Evolutionary conservation across 2,797 vertebrate species (phyloP).

Genomic region (Peromyscus melanophrys): DNA sequence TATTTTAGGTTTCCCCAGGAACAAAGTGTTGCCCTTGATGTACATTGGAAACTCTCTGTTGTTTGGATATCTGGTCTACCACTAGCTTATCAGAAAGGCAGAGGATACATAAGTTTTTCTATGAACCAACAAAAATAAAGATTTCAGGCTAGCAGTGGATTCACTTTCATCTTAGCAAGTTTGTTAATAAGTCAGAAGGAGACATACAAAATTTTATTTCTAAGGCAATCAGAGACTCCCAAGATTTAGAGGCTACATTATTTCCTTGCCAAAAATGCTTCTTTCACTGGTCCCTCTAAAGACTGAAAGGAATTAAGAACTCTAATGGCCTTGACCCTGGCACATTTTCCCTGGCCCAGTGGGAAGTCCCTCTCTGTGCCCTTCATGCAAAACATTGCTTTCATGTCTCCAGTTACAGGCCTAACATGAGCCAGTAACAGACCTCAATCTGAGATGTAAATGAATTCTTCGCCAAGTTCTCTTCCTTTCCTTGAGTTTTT

Average conservation of each 20-base stretch:
- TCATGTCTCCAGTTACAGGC: neutral
- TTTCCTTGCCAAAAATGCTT: neutral
- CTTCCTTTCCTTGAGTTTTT: neutral
- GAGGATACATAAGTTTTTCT: neutral
- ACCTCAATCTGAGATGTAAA: neutral
- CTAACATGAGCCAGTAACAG: neutral
- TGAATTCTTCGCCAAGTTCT: neutral
- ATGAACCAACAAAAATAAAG: neutral
- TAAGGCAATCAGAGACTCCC: neutral
- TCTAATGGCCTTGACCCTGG: neutral
- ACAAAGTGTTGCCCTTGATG: neutral
- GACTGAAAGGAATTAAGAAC: neutral
- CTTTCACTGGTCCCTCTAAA: neutral
- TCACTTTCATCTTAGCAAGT: neutral
- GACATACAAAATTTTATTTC: slow-evolving; percentile 19
- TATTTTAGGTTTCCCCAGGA: neutral
- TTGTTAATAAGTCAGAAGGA: neutral
- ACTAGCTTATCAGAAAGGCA: slow-evolving; percentile 13
- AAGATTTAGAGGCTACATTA: neutral
- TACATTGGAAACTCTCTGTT: neutral
- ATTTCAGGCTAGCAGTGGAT: neutral
- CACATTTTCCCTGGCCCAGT: neutral
- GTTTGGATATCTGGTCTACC: neutral
- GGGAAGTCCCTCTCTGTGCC: neutral
- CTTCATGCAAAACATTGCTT: neutral